Evolutionary conservation across 2,113 vertebrate species (phyloP), one percentile per base, ranked within the genome.

Genomic region (Galbula dea): DNA sequence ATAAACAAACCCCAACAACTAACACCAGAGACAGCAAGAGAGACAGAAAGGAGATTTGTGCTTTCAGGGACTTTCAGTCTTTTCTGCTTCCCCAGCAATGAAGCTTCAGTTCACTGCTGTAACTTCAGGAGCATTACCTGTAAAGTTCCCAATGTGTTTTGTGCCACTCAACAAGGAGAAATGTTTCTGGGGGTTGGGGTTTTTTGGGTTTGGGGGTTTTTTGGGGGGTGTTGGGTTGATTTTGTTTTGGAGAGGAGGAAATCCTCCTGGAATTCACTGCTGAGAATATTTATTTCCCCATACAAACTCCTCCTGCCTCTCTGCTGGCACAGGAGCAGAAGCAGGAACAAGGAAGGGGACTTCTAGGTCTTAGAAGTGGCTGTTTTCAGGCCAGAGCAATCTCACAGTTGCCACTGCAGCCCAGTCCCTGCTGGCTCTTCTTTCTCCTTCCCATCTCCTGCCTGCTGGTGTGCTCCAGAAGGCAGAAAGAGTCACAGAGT

Each of bases 321-420:
- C 68, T 29, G 41, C n/a, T 19, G 9, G 62, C 34, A 45, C 37
- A 55, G n/a, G n/a, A n/a, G n/a, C n/a, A n/a, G n/a, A n/a, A n/a
- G n/a, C n/a, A n/a, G n/a, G n/a, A n/a, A n/a, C 8, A 10, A 0
- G 6, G 34, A 23, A 45, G 3, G 11, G 39, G 15, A 21, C 6
- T 51, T 55, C 1, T 0, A 22, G 48, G 61, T 30, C 46, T 59
- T 4, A 7, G 63, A 55, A 76, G 68, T 4, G 30, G 34, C 12
- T 71, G 26, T 36, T 80, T 8, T 20, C n/a, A n/a, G n/a, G n/a
- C n/a, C n/a, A n/a, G n/a, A 67, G 32, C 10, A 14, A 45, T 43
- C 66, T 15, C 29, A 13, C 20, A 29, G 37, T 21, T 86, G n/a
- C n/a, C 63, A 71, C 15, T 24, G 5, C 51, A 84, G 54, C 12